Evolutionary conservation across 1,140 invertebrate genomes (phyloP), one percentile per base, ranked within the genome.

Genomic region (Acromyrmex heyeri): DNA sequence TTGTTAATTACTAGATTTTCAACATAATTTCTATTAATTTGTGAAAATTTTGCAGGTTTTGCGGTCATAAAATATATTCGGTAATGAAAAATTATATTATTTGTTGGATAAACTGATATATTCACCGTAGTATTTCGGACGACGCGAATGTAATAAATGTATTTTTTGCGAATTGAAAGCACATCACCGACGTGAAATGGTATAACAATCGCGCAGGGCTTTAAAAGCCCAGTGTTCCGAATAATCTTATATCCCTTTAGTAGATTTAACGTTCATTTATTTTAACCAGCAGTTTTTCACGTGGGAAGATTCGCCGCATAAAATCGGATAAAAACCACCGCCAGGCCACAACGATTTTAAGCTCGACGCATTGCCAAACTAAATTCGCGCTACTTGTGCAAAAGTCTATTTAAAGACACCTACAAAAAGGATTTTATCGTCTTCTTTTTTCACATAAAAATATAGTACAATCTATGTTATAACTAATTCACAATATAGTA

Each of bases 321-420:
- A 81, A 81, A 81, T 69, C 14, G 77, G 64, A 81, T 81, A 81
- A 81, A 81, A 81, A 72, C 62, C 77, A 18, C 24, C 24, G 79
- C 34, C 27, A 72, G n/a, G 18, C 57, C 81, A 14, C 70, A 61
- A 16, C 44, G 81, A 48, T 83, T 83, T 75, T 83, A 75, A 75
- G 44, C 18, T 27, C 55, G 70, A 75, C 53, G 44, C 38, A 61
- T 75, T 75, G 70, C 69, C 70, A 48, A 83, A 76, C 55, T 30
- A 59, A 76, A 61, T 75, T 44, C 16, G 16, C 14, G 24, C 44
- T 50, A 48, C 53, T 82, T 73, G 34, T 16, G 34, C 50, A 30
- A 24, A 27, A 64, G 38, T 77, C 8, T 3, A 30, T 48, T 83
- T 34, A 48, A 76, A 48, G 55, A 76, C 16, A 27, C n/a, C 2